A percentile compares a stretch with the other conserved stretches of the same genome.
phyloP scores from a whole-genome alignment of 2,797 vertebrate genomes.

The Periparus ater region DNA sequence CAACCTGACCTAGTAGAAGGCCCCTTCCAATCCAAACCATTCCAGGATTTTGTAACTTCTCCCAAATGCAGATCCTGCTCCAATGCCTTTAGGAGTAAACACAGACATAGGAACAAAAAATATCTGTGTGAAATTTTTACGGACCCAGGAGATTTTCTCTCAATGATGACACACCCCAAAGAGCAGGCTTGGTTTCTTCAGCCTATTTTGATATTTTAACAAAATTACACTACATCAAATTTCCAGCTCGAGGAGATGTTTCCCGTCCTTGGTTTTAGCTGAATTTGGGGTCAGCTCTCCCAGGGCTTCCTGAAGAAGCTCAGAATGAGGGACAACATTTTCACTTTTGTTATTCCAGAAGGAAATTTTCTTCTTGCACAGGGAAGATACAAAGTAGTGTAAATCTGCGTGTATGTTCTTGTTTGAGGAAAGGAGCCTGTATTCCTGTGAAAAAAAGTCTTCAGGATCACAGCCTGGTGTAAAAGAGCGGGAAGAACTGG shows the following conservation, averaged over 20 bases:
- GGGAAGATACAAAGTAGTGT: neutral
- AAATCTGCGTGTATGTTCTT: fast-evolving
- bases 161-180: neutral
- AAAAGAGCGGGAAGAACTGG: neutral
- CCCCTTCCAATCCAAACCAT: neutral
- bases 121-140: neutral
- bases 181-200: neutral
- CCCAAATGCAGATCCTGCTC: neutral
- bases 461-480: fast-evolving
- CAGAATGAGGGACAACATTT: neutral
- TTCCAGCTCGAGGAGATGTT: neutral
- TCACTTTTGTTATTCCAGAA: neutral
- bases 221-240: neutral
- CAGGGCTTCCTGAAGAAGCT: neutral
- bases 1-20: neutral
- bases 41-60: neutral
- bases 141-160: neutral
- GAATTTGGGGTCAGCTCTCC: neutral
- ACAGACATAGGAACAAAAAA: neutral
- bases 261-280: neutral
- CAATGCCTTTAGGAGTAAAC: neutral
- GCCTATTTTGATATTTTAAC: neutral
- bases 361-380: neutral
- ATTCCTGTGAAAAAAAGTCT: neutral
- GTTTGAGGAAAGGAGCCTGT: neutral